These are phyloP conservation scores for Theristus sp. DNA, from an alignment of 2,888 invertebrate genomes.

Conservation along the genomic window DNA sequence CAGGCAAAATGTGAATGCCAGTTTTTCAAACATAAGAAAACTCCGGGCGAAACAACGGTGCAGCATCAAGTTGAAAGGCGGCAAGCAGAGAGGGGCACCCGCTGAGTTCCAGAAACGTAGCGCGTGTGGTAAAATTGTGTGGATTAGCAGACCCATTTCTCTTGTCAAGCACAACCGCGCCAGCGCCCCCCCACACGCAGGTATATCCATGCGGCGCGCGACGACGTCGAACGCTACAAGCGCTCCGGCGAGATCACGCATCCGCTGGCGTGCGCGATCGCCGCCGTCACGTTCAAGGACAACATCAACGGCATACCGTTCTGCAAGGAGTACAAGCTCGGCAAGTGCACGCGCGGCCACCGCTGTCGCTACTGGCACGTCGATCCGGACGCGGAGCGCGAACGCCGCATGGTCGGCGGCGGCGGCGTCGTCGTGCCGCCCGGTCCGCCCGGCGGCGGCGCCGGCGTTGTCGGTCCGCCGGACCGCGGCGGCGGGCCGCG, in stretches of 20 bases:
- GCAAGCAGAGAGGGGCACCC: too few relatives aligned
- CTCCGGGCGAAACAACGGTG: too few relatives aligned
- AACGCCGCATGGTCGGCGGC: slow-evolving; percentile 13
- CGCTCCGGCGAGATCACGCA: slow-evolving; percentile 50
- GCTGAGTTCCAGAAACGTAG: too few relatives aligned
- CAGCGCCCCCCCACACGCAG: slow-evolving; percentile 45
- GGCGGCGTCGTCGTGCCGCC: slow-evolving; percentile 17
- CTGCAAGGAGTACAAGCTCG: slow-evolving; percentile 27
- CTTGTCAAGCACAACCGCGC: too few relatives aligned
- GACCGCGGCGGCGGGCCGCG: too few relatives aligned
- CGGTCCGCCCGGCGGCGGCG: slow-evolving; percentile 14
- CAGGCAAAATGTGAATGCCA: too few relatives aligned
- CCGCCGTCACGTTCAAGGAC: slow-evolving; percentile 26
- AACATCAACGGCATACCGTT: slow-evolving; percentile 24
- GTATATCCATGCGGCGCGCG: slow-evolving; percentile 54
- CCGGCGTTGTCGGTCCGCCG: too few relatives aligned
- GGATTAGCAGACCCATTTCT: too few relatives aligned
- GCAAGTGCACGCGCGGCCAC: slow-evolving; percentile 19
- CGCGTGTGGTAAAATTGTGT: too few relatives aligned
- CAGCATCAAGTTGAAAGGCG: too few relatives aligned
- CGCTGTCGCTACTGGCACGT: slow-evolving; percentile 28
- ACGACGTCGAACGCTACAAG: slow-evolving; percentile 51
- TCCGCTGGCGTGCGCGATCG: slow-evolving; percentile 34
- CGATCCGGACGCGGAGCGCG: slow-evolving; percentile 13
- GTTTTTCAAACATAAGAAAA: too few relatives aligned